Base-by-base conservation (phyloP, 2,113 vertebrate species). In the Dipodomys ordii region DNA sequence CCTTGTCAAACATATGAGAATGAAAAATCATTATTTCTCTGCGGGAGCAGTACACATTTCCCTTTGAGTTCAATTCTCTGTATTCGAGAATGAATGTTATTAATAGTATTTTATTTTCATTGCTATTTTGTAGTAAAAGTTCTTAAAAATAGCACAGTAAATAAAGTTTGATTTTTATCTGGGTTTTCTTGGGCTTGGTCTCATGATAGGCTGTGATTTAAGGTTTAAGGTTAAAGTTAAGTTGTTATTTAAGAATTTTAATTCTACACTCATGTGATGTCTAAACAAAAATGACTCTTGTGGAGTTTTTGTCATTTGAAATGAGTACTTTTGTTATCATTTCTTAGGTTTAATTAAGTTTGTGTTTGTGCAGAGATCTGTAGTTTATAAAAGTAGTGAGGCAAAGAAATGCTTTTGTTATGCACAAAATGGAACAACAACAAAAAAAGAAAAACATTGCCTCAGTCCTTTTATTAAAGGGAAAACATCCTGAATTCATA, bases 161-260 rank as follows among this genome's bases (percentile, higher is more conserved):
- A 44, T 92, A 60, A 73, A 44, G 32, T 86, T 88, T 95, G 90
- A 91, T 95, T 87, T 93, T 30, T 85, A 32, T 87, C 39, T 95
- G 78, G 4, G 15, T 71, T 88, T 49, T 80, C 28, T 92, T 76
- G 68, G 84, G 32, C 46, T 87, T 82, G 67, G 57, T 64, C 30
- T 57, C 57, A 74, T 46, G 35, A 71, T 68, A 83, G 27, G 39
- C 71, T 92, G 20, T 4, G 86, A 32, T 35, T 78, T 57, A 89
- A 94, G n/a, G 72, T 91, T 84, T 93, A 74, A 46, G 57, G 39
- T 39, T 39, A 39, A 39, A 39, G 39, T 39, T 39, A 72, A 95
- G 9, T 78, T 91, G 81, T 78, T 93, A 30, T 93, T 87, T 91
- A 93, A 91, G 53, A 88, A 72, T 81, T 86, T 91, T 72, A 90